Evolutionary conservation across 2,113 vertebrate species (phyloP).

Genomic region (Gambusia holbrooki): DNA sequence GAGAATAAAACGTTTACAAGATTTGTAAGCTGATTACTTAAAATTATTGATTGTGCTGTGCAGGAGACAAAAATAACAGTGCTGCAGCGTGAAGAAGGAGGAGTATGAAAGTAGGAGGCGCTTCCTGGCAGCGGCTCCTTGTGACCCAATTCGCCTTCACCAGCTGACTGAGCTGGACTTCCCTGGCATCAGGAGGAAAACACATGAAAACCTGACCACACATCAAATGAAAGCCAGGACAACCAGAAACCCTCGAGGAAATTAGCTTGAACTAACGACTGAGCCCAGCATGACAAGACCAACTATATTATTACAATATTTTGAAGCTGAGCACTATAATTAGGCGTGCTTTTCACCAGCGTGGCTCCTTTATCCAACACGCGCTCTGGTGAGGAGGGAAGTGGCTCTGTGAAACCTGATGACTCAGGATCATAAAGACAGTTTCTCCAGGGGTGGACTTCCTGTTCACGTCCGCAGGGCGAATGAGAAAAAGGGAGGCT

Average conservation of each 20-base stretch:
- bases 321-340: constrained; percentile 9
- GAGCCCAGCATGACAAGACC: no score
- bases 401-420: constrained; percentile 37
- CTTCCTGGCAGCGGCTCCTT: constrained; percentile 54
- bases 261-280: not conserved
- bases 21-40: not conserved
- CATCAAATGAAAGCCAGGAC: not conserved
- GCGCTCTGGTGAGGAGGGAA: not conserved
- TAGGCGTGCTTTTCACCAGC: constrained; percentile 2
- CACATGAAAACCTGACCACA: constrained; percentile 2
- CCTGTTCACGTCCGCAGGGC: constrained; percentile 32
- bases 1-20: not conserved
- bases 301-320: not conserved
- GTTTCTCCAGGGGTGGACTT: constrained; percentile 52
- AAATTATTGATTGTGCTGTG: not conserved
- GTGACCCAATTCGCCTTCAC: constrained; percentile 71
- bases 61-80: constrained; percentile 2
- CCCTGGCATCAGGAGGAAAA: constrained; percentile 22
- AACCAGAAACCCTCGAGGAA: not conserved
- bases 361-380: not conserved
- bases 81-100: not conserved
- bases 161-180: constrained; percentile 66
- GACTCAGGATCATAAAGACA: constrained; percentile 51
- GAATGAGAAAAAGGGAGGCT: no score
- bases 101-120: constrained; percentile 48